Percentiles rank a stretch among this genome's conserved stretches.
phyloP scores from a whole-genome alignment of 2,888 invertebrate species.

The Thereva unica region DNA sequence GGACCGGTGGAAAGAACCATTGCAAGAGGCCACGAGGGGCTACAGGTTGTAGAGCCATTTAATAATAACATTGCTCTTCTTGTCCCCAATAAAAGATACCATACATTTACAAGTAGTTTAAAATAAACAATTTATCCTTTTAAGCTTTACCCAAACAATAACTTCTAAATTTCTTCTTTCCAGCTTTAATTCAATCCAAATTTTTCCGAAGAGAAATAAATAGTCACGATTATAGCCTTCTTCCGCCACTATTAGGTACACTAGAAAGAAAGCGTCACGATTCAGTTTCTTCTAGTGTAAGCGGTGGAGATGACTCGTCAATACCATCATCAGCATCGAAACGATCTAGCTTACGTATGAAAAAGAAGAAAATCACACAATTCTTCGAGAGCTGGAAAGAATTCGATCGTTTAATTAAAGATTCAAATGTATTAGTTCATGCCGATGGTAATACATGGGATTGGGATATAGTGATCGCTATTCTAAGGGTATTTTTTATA shows the following conservation, averaged over 20 bases:
- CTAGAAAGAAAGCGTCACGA: constrained; percentile 58
- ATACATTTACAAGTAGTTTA: too few species aligned
- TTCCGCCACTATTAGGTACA: constrained; percentile 41
- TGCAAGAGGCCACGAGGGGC: too few species aligned
- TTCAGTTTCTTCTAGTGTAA: constrained; percentile 58
- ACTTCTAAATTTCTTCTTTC: constrained; percentile 33
- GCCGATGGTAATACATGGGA: constrained; percentile 88
- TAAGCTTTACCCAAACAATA: not conserved
- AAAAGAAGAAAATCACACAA: constrained; percentile 60
- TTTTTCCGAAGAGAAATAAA: constrained; percentile 57
- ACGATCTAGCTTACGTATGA: constrained; percentile 54
- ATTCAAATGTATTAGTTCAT: constrained; percentile 78
- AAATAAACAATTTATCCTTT: too few species aligned
- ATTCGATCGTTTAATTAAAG: constrained; percentile 71
- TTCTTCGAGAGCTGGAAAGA: constrained; percentile 64
- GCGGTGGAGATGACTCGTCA: constrained; percentile 42
- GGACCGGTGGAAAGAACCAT: too few species aligned
- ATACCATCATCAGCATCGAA: constrained; percentile 42
- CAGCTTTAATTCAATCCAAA: constrained; percentile 55
- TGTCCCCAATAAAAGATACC: too few species aligned
- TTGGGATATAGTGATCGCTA: constrained; percentile 86
- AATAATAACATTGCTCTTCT: too few species aligned
- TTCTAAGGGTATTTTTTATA: constrained; percentile 68
- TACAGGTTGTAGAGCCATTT: not conserved
- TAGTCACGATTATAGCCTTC: constrained; percentile 47